These are phyloP conservation scores for Agapetus fuscipes DNA, from an alignment of 2,888 invertebrate species.

Conservation along the genomic window DNA sequence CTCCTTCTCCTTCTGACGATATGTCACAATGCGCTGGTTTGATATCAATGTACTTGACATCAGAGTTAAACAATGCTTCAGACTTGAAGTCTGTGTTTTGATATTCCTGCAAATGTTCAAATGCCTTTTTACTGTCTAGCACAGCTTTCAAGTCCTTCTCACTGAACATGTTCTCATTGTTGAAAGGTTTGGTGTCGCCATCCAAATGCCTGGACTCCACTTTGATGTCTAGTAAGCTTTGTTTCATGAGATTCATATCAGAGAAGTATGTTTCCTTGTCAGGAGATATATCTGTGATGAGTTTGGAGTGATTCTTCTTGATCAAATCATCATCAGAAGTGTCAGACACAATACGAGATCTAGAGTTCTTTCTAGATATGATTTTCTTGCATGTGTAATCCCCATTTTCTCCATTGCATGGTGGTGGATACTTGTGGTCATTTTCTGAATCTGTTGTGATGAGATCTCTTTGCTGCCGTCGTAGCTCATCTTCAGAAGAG, in stretches of 20 bases:
- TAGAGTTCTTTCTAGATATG: slow-evolving; percentile 54
- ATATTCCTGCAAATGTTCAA: slow-evolving; percentile 24
- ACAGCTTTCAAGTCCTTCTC: neutral
- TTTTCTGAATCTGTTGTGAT: slow-evolving; percentile 44
- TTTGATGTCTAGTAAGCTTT: slow-evolving; percentile 8
- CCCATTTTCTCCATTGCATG: slow-evolving; percentile 37
- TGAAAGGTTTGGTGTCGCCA: neutral
- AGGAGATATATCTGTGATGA: slow-evolving; percentile 52
- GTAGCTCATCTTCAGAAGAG: slow-evolving; percentile 46
- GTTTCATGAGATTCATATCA: slow-evolving; percentile 27
- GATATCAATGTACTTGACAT: slow-evolving; percentile 17
- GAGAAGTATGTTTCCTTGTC: slow-evolving; percentile 47
- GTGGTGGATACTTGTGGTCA: slow-evolving; percentile 35
- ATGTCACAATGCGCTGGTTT: slow-evolving; percentile 29
- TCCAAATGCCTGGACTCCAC: slow-evolving; percentile 10
- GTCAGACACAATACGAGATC: slow-evolving; percentile 68
- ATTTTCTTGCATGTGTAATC: slow-evolving; percentile 44
- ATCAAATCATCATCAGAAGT: slow-evolving; percentile 62
- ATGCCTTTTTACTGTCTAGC: neutral
- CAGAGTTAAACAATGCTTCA: slow-evolving; percentile 20
- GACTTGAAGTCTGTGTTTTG: slow-evolving; percentile 23
- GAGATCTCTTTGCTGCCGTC: slow-evolving; percentile 34
- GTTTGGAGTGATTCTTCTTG: slow-evolving; percentile 32
- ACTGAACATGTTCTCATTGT: neutral
- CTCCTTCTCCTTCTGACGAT: slow-evolving; percentile 42